These are phyloP conservation scores for Caerostris extrusa DNA, from an alignment of 1,140 invertebrate genomes.

Conservation along the genomic window DNA sequence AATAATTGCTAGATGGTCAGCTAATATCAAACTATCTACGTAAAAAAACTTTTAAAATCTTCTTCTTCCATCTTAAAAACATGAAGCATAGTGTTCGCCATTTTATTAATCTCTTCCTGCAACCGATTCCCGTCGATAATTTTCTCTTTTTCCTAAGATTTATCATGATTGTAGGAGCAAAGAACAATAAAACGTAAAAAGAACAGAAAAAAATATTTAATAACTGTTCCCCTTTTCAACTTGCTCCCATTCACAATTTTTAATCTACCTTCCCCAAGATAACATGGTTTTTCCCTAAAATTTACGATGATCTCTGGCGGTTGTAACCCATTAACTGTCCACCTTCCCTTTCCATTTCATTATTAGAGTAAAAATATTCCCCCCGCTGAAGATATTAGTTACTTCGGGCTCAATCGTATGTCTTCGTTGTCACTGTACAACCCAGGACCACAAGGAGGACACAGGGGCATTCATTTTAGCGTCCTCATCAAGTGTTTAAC, in stretches of 20 bases:
- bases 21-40: not conserved
- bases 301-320: not conserved
- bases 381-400: constrained; percentile 41
- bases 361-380: constrained; percentile 66
- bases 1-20: not conserved
- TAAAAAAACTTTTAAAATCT: not conserved
- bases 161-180: not conserved
- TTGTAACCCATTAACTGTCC: constrained; percentile 39
- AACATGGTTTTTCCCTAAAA: constrained; percentile 48
- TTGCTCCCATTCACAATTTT: constrained; percentile 16
- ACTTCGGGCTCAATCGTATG: constrained; percentile 54
- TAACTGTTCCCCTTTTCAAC: not conserved
- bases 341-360: not conserved
- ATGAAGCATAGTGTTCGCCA: not conserved
- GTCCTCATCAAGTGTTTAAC: constrained; percentile 67
- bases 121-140: not conserved
- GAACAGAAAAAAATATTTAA: not conserved
- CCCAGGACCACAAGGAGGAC: not conserved
- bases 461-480: constrained; percentile 55
- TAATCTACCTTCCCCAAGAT: constrained; percentile 43
- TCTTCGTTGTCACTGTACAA: constrained; percentile 38
- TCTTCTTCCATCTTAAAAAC: not conserved
- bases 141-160: not conserved
- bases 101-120: not conserved
- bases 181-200: not conserved